A percentile compares a stretch with the other conserved stretches of the same genome.
These are phyloP conservation scores for Acanthosepion lycidas DNA, from an alignment of 2,888 invertebrate species.

Conservation along the genomic window DNA sequence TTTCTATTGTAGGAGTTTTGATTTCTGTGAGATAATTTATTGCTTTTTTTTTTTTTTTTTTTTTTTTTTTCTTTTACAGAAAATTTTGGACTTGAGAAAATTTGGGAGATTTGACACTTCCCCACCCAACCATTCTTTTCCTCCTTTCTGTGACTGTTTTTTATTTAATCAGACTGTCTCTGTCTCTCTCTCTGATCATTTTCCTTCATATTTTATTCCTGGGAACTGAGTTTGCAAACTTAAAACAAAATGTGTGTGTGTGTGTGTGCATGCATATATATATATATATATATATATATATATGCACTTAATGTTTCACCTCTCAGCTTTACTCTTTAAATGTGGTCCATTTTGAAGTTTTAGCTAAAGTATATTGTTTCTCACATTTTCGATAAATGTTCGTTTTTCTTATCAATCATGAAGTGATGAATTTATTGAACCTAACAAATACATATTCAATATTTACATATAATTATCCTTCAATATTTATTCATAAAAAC, in stretches of 20 bases:
- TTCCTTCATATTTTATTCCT: not conserved
- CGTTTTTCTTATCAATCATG: not conserved
- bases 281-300: too few species aligned
- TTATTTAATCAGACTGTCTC: not conserved
- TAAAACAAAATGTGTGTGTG: not conserved
- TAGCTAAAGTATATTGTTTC: not conserved
- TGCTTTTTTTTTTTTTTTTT: not conserved
- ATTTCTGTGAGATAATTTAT: not conserved
- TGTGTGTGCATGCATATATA: not conserved
- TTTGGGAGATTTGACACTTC: not conserved
- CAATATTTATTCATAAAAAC: too few species aligned
- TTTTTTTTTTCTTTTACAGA: too few species aligned
- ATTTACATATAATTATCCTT: too few species aligned
- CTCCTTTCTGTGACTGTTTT: not conserved
- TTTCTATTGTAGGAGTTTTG: not conserved
- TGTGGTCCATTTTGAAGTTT: not conserved
- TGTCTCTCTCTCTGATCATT: not conserved
- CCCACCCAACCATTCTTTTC: not conserved
- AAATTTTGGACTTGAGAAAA: not conserved
- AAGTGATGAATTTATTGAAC: not conserved
- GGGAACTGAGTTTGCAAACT: not conserved
- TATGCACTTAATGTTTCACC: not conserved
- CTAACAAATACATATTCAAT: not conserved
- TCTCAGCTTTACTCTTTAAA: not conserved
- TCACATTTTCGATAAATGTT: not conserved